Evolutionary conservation across 2,888 invertebrate species (phyloP).

Genomic region (Callyntrura guangdongensis): DNA sequence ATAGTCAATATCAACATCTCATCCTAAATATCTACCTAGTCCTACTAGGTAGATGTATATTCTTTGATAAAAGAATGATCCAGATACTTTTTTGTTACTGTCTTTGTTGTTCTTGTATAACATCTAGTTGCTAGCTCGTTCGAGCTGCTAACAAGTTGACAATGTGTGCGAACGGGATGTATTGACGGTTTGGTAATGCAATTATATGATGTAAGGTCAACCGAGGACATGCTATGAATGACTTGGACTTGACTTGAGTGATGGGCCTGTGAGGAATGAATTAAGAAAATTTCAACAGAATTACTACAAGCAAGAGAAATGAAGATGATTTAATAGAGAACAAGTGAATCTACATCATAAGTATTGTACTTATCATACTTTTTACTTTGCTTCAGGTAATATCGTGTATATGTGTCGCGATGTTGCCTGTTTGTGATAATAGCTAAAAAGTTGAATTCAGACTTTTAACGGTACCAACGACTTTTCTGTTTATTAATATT

Average conservation of each 20-base stretch:
- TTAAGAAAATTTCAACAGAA: background rate
- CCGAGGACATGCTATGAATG: slow-evolving; percentile 56
- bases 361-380: too few relatives aligned
- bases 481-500: too few relatives aligned
- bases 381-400: too few relatives aligned
- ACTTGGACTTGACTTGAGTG: too few relatives aligned
- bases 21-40: slow-evolving; percentile 17
- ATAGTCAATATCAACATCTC: slow-evolving; percentile 40
- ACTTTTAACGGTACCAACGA: too few relatives aligned
- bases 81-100: slow-evolving; percentile 52
- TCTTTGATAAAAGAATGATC: slow-evolving; percentile 57
- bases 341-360: too few relatives aligned
- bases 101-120: background rate
- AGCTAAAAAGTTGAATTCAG: too few relatives aligned
- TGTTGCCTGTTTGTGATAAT: too few relatives aligned
- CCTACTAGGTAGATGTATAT: background rate
- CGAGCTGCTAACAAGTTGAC: slow-evolving; percentile 60
- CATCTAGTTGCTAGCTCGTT: background rate
- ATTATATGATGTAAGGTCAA: slow-evolving; percentile 73
- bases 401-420: too few relatives aligned
- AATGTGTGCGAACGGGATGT: slow-evolving; percentile 68
- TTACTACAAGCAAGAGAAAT: slow-evolving; percentile 8
- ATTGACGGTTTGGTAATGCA: slow-evolving; percentile 74
- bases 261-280: slow-evolving; percentile 3
- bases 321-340: slow-evolving; percentile 42